These are phyloP conservation scores for Ectemnius continuus DNA, from an alignment of 2,888 invertebrate species.

Conservation along the genomic window DNA sequence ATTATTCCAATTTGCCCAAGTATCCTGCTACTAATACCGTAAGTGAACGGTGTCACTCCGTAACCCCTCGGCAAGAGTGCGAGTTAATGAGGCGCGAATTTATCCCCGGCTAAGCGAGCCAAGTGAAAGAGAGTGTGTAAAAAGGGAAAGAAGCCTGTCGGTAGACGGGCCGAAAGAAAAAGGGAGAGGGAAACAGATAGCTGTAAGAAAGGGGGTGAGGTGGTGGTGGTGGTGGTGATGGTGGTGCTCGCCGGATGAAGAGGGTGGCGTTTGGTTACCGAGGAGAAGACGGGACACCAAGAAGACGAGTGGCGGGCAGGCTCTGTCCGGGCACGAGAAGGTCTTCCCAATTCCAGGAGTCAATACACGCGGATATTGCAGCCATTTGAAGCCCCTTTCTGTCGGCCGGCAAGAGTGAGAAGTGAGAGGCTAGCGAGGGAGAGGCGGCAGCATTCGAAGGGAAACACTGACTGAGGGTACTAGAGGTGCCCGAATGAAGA, in stretches of 20 bases:
- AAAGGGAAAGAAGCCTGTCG: conserved; percentile 21
- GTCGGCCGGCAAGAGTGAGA: conserved; percentile 48
- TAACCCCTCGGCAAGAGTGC: conserved; percentile 29
- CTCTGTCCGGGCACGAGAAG: conserved; percentile 58
- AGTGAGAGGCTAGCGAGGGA: conserved; percentile 38
- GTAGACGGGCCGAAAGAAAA: conserved; percentile 10
- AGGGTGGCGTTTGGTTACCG: conserved; percentile 57
- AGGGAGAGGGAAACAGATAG: conserved; percentile 5
- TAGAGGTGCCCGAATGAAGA: conserved; percentile 45
- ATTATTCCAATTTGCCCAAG: no score
- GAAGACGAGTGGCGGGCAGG: conserved; percentile 31
- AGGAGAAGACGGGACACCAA: conserved; percentile 25
- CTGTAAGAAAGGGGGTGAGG: conserved; percentile 16
- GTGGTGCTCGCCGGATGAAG: conserved; percentile 27
- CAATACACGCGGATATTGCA: conserved; percentile 72
- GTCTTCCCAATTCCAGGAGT: conserved; percentile 71
- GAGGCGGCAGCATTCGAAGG: neutral
- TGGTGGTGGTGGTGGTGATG: neutral
- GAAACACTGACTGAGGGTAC: conserved; percentile 16
- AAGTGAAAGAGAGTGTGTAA: conserved; percentile 13
- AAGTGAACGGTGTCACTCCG: neutral
- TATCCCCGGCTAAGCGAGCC: conserved; percentile 34
- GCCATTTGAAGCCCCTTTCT: conserved; percentile 69
- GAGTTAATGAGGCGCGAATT: conserved; percentile 54
- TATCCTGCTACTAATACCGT: no score